Conservation (phyloP, 1,140 invertebrate species). For the Bombyx mandarina region DNA sequence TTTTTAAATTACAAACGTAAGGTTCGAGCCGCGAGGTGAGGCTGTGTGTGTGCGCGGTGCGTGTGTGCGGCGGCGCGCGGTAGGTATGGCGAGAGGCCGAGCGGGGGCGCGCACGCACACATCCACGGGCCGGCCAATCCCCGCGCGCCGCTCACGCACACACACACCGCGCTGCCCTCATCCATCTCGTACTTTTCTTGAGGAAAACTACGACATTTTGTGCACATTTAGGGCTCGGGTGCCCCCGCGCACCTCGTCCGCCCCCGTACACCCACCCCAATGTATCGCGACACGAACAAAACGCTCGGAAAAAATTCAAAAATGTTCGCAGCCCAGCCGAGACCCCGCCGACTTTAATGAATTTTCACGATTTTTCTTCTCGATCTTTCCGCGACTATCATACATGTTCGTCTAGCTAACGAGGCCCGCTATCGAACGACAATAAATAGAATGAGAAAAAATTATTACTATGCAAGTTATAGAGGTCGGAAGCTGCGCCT, state of each 20-base stretch:
- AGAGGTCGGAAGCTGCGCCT: conserved; percentile 9
- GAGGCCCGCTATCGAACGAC: conserved; percentile 19
- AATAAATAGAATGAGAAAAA: conserved; percentile 11
- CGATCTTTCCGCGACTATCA: conserved; percentile 11
- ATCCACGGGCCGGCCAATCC: conserved; percentile 32
- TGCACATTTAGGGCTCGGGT: conserved; percentile 39
- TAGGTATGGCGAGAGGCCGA: conserved; percentile 29
- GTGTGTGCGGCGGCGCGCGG: conserved; percentile 18
- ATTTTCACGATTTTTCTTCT: conserved; percentile 18
- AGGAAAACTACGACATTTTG: conserved; percentile 39
- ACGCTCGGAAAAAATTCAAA: conserved; percentile 39
- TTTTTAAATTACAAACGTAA: conserved; percentile 10
- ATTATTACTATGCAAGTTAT: not conserved
- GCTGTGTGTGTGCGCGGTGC: conserved; percentile 15
- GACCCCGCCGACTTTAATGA: conserved; percentile 12
- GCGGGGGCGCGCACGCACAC: conserved; percentile 30
- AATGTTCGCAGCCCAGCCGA: conserved; percentile 21
- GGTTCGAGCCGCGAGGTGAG: conserved; percentile 2
- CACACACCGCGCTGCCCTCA: conserved; percentile 16
- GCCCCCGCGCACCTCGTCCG: conserved; percentile 35
- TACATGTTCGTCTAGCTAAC: conserved; percentile 8
- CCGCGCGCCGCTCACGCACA: conserved; percentile 35
- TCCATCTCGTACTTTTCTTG: conserved; percentile 32
- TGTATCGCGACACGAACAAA: not conserved
- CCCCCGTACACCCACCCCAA: conserved; percentile 5